Evolutionary conservation across 2,888 invertebrate genomes (phyloP).

Genomic region (Ecdyonurus torrentis): DNA sequence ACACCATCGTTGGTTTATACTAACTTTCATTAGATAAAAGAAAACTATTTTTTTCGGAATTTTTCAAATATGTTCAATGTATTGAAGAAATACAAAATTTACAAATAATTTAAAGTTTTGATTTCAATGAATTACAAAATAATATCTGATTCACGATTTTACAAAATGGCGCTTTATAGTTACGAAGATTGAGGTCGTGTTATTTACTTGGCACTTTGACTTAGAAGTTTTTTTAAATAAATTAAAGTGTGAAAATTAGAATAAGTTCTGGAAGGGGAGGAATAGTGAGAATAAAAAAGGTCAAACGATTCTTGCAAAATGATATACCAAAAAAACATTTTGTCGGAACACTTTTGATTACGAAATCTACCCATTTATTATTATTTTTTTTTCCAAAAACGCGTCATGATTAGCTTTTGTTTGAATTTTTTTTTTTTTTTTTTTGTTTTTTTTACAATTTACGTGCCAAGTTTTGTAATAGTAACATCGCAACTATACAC

Average conservation of each 20-base stretch:
- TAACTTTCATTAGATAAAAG: no score
- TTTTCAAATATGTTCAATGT: no score
- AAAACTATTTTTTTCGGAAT: no score
- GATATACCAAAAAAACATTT: not conserved
- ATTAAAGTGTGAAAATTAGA: not conserved
- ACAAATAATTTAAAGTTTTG: no score
- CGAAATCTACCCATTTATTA: not conserved
- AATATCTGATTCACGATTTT: not conserved
- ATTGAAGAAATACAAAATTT: no score
- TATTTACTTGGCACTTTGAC: not conserved
- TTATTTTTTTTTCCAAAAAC: not conserved
- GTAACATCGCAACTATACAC: no score
- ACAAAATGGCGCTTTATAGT: not conserved
- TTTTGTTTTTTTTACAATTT: no score
- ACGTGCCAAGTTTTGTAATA: no score
- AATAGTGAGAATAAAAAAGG: not conserved
- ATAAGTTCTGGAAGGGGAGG: not conserved
- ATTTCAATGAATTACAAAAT: not conserved
- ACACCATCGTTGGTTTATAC: no score
- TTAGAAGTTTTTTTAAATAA: not conserved
- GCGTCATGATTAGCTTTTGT: not conserved
- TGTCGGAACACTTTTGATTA: not conserved
- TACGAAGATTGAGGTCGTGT: not conserved
- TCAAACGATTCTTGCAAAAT: not conserved
- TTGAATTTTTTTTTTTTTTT: no score